These are phyloP conservation scores for Brachionus rubens DNA, from an alignment of 1,140 invertebrate species.

Conservation along the genomic window DNA sequence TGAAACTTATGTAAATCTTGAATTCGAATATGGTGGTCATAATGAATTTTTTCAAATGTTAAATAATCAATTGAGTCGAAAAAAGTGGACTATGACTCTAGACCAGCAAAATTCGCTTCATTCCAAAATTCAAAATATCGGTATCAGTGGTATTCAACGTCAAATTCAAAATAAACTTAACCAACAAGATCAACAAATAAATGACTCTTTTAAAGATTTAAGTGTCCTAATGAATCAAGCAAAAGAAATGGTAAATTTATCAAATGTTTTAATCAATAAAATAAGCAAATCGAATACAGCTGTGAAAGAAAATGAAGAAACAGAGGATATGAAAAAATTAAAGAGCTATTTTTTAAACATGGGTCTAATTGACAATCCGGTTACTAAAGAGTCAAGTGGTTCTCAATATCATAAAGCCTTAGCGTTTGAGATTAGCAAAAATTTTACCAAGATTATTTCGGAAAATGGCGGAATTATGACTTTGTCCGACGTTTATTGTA, in stretches of 20 bases:
- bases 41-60: slow-evolving; percentile 34
- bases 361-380: slow-evolving; percentile 44
- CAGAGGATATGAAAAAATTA: slow-evolving; percentile 36
- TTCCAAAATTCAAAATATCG: slow-evolving; percentile 14
- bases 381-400: slow-evolving; percentile 31
- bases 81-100: neutral
- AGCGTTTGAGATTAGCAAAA: slow-evolving; percentile 2
- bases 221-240: slow-evolving; percentile 28
- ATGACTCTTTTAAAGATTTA: slow-evolving; percentile 36
- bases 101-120: neutral
- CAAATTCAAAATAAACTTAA: slow-evolving; percentile 13
- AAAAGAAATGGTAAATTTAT: slow-evolving; percentile 44
- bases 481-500: slow-evolving; percentile 89
- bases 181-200: slow-evolving; percentile 38
- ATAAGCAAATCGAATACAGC: slow-evolving; percentile 2
- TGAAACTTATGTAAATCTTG: neutral
- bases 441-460: slow-evolving; percentile 51
- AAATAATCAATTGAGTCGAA: slow-evolving; percentile 7
- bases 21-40: slow-evolving; percentile 44
- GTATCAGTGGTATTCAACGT: slow-evolving; percentile 30
- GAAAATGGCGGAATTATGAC: slow-evolving; percentile 93
- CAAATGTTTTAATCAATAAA: slow-evolving; percentile 3
- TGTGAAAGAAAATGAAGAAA: slow-evolving; percentile 18
- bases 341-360: slow-evolving; percentile 43
- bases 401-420: slow-evolving; percentile 31